Conservation (phyloP, 2,888 invertebrate species). For the Drosophila austrosaltans region DNA sequence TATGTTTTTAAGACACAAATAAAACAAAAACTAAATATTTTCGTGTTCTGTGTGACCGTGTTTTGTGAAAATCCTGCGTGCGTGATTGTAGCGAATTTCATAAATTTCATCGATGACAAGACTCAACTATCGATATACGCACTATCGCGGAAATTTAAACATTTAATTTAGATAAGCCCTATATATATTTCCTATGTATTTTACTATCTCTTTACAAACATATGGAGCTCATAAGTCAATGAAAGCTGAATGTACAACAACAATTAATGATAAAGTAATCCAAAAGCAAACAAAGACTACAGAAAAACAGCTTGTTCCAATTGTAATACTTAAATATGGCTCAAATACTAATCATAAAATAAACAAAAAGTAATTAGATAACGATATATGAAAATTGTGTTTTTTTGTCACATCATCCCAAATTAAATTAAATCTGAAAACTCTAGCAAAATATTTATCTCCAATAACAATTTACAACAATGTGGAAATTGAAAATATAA, state of each 20-base stretch:
- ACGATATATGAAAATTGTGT: neutral
- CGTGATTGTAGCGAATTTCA: neutral
- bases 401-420: neutral
- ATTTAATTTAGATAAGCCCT: too few species aligned
- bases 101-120: slow-evolving; percentile 44
- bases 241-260: neutral
- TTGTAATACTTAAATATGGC: neutral
- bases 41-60: neutral
- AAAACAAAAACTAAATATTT: slow-evolving; percentile 3
- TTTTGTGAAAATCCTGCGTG: neutral
- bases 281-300: neutral
- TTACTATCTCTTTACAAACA: neutral
- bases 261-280: neutral
- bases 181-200: too few species aligned
- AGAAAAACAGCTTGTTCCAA: neutral
- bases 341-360: neutral
- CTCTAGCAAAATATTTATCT: neutral
- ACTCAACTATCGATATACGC: neutral
- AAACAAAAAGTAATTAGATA: neutral
- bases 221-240: neutral
- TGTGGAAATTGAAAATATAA: neutral
- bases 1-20: neutral
- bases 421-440: neutral
- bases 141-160: neutral
- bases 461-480: neutral